Evolutionary conservation across 2,888 invertebrate species (phyloP).

Genomic region (Zelleria hepariella): DNA sequence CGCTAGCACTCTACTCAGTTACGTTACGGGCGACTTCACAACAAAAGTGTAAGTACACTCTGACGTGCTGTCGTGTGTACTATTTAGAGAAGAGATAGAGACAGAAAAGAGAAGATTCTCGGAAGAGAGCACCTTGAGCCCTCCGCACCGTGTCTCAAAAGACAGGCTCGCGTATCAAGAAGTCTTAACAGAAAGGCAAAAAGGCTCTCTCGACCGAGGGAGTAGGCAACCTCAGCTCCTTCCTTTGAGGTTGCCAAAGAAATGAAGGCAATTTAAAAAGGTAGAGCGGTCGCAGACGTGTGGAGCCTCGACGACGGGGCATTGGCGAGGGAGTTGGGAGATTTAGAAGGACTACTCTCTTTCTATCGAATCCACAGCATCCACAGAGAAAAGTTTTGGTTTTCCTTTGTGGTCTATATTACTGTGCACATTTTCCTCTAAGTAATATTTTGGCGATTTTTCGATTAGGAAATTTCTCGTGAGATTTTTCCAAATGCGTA

Average conservation of each 20-base stretch:
- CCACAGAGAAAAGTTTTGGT: no score
- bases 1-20: no score
- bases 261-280: conserved; percentile 63
- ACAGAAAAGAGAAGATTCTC: neutral
- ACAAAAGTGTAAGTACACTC: no score
- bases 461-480: no score
- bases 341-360: neutral
- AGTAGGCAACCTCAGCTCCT: conserved; percentile 27
- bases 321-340: neutral
- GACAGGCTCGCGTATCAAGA: conserved; percentile 44
- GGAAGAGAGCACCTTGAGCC: conserved; percentile 19
- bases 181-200: conserved; percentile 58
- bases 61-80: no score
- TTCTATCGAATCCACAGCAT: no score
- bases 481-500: no score
- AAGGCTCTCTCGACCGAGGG: conserved; percentile 49
- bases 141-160: conserved; percentile 63
- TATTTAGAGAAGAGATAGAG: no score
- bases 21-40: no score
- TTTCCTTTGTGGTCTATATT: no score
- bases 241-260: conserved; percentile 41
- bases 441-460: no score
- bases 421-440: no score
- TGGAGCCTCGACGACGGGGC: neutral
- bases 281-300: conserved; percentile 17